Evolutionary conservation across 2,888 invertebrate species (phyloP).

Genomic region (Mongoloraphidia duomilia): DNA sequence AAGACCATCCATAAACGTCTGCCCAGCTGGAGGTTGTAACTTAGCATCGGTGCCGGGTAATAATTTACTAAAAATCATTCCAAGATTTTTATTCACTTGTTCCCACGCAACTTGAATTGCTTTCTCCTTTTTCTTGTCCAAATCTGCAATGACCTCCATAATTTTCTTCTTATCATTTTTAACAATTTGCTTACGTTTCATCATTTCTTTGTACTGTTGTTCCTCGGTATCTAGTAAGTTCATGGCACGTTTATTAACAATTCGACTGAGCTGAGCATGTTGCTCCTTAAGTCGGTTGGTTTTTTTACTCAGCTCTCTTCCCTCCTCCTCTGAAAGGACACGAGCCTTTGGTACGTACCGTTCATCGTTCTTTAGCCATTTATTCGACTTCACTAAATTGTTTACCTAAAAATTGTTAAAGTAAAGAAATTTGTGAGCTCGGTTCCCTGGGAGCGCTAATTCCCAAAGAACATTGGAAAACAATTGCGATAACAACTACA

Average conservation of each 20-base stretch:
- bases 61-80: slow-evolving; percentile 82
- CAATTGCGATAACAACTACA: too few species aligned
- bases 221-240: slow-evolving; percentile 75
- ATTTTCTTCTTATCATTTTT: slow-evolving; percentile 62
- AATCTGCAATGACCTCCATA: slow-evolving; percentile 61
- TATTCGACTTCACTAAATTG: slow-evolving; percentile 19
- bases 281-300: slow-evolving; percentile 41
- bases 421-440: background rate
- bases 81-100: slow-evolving; percentile 84
- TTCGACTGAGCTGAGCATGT: slow-evolving; percentile 50
- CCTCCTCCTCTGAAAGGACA: slow-evolving; percentile 20
- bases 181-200: slow-evolving; percentile 50
- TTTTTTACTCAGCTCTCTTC: slow-evolving; percentile 35
- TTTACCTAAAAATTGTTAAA: slow-evolving; percentile 18
- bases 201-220: slow-evolving; percentile 52
- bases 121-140: slow-evolving; percentile 83
- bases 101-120: slow-evolving; percentile 71
- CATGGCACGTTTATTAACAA: slow-evolving; percentile 73
- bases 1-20: slow-evolving; percentile 67
- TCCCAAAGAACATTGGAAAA: too few species aligned
- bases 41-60: slow-evolving; percentile 83
- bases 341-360: slow-evolving; percentile 21
- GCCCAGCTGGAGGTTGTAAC: slow-evolving; percentile 62
- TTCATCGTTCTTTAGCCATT: slow-evolving; percentile 17
- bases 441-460: too few species aligned